A percentile compares a stretch with the other conserved stretches of the same genome.
Evolutionary conservation across 2,888 invertebrate genomes (phyloP).

Genomic region (Lacanobia wlatinum): DNA sequence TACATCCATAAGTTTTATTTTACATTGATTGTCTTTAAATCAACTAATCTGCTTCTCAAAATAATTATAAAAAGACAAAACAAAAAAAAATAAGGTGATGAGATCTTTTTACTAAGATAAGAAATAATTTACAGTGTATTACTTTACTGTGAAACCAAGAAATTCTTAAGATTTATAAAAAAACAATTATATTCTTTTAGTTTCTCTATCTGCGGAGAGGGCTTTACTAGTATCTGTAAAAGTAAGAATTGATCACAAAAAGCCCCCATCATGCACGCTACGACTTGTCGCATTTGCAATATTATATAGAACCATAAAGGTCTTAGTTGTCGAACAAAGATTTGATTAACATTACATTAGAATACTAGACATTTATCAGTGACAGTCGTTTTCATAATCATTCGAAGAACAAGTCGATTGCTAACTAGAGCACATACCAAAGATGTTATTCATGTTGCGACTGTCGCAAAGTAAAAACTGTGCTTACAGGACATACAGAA

Average conservation of each 20-base stretch:
- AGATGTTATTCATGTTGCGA: constrained; percentile 47
- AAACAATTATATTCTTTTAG: constrained; percentile 69
- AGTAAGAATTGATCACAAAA: constrained; percentile 40
- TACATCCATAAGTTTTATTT: constrained; percentile 91
- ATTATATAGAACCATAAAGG: constrained; percentile 35
- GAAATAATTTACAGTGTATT: constrained; percentile 89
- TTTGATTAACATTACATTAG: constrained; percentile 60
- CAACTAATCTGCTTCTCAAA: constrained; percentile 91
- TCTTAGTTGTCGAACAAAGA: constrained; percentile 51
- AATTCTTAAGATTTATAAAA: constrained; percentile 86
- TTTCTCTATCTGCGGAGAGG: constrained; percentile 74
- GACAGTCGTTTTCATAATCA: constrained; percentile 55
- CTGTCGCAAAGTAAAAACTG: constrained; percentile 6
- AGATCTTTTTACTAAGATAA: constrained; percentile 91
- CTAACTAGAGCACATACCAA: constrained; percentile 39
- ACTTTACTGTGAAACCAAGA: constrained; percentile 88
- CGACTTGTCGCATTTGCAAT: constrained; percentile 49
- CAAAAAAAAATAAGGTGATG: constrained; percentile 90
- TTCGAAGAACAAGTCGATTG: constrained; percentile 50
- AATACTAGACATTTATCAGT: constrained; percentile 64
- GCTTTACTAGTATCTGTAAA: constrained; percentile 75
- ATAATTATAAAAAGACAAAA: constrained; percentile 90
- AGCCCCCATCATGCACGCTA: constrained; percentile 35
- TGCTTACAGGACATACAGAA: not conserved
- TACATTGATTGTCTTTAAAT: constrained; percentile 91